Conservation (phyloP, 2,888 invertebrate species). For the Taenaris catops region DNA sequence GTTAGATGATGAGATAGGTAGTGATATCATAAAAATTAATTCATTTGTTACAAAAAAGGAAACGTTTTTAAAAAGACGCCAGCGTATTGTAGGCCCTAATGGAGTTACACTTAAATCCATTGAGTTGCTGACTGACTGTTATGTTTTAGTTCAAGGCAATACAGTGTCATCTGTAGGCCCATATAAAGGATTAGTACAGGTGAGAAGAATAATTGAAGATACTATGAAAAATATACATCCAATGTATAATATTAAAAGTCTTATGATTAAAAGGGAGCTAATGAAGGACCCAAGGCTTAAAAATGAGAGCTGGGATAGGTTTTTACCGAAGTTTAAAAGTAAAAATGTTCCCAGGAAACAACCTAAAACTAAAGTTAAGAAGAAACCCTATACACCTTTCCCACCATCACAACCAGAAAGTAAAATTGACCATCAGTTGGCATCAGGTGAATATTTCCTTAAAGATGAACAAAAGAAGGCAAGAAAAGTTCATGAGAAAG, state of each 20-base stretch:
- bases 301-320: slow-evolving; percentile 97
- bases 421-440: slow-evolving; percentile 95
- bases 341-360: slow-evolving; percentile 94
- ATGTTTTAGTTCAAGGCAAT: slow-evolving; percentile 97
- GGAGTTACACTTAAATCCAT: slow-evolving; percentile 99
- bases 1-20: slow-evolving; percentile 93
- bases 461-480: slow-evolving; percentile 89
- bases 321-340: slow-evolving; percentile 95
- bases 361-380: slow-evolving; percentile 92
- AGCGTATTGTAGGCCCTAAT: slow-evolving; percentile 97
- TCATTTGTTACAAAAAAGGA: slow-evolving; percentile 94
- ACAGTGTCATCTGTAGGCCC: slow-evolving; percentile 98
- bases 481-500: slow-evolving; percentile 85
- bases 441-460: slow-evolving; percentile 98
- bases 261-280: slow-evolving; percentile 98
- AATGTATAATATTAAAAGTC: slow-evolving; percentile 97
- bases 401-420: slow-evolving; percentile 96
- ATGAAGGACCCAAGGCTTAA: slow-evolving; percentile 95
- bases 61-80: slow-evolving; percentile 96
- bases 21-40: slow-evolving; percentile 98
- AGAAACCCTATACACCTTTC: slow-evolving; percentile 98
- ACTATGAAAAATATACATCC: slow-evolving; percentile 99
- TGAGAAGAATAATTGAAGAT: slow-evolving; percentile 94
- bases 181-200: slow-evolving; percentile 92
- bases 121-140: slow-evolving; percentile 97